Percentiles rank a stretch among this genome's conserved stretches.
These are phyloP conservation scores for Eidolon helvum DNA, from an alignment of 2,113 vertebrate genomes.

Conservation along the genomic window DNA sequence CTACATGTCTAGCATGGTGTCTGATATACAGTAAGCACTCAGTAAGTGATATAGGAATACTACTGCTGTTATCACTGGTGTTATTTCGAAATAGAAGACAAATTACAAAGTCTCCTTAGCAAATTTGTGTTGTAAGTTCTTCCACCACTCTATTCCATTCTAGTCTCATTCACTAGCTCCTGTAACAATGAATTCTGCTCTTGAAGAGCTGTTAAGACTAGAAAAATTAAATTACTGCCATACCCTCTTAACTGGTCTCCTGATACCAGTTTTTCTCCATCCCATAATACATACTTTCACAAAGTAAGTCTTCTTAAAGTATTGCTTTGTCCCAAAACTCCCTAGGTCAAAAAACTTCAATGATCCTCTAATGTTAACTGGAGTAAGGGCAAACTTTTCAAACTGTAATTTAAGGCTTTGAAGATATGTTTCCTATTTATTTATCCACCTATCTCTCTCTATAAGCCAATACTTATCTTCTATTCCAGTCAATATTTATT, in stretches of 20 bases:
- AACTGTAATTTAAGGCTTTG: background rate
- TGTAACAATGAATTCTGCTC: background rate
- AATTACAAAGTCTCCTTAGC: background rate
- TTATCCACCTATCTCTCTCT: background rate
- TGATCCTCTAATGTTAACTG: background rate
- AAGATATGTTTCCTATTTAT: background rate
- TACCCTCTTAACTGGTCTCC: background rate
- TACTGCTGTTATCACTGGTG: background rate
- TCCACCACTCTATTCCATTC: background rate
- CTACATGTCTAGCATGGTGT: background rate
- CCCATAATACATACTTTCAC: background rate
- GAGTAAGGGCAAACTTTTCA: background rate
- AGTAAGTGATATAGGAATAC: background rate
- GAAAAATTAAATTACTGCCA: background rate
- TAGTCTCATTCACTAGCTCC: background rate
- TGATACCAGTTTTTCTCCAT: background rate
- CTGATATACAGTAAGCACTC: background rate
- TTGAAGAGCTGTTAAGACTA: background rate
- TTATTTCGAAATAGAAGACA: background rate
- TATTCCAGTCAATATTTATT: background rate
- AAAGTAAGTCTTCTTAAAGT: conserved; percentile 9
- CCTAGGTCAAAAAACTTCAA: background rate
- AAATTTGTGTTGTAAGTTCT: background rate
- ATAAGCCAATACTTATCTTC: background rate
- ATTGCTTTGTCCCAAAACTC: background rate